Percentiles rank a stretch among this genome's conserved stretches.
These are phyloP conservation scores for Pipa parva DNA, from an alignment of 2,113 vertebrate species.

Conservation along the genomic window DNA sequence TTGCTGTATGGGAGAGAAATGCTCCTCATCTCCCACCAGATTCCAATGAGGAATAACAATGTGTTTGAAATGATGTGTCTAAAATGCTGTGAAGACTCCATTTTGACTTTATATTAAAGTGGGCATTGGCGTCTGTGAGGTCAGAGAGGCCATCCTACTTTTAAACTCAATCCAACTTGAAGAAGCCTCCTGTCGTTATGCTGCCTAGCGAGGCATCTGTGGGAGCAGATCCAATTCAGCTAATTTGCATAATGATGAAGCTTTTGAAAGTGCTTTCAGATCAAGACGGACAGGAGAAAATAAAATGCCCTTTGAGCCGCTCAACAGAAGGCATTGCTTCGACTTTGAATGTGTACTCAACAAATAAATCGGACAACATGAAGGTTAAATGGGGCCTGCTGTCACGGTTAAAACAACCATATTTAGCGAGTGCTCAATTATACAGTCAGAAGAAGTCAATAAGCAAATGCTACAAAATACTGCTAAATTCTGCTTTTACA, in stretches of 20 bases:
- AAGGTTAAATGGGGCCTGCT: background rate
- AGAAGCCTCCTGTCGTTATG: constrained; percentile 46
- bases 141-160: constrained; percentile 40
- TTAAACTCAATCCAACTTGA: constrained; percentile 39
- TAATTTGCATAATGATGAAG: constrained; percentile 53
- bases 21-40: constrained; percentile 25
- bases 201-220: constrained; percentile 37
- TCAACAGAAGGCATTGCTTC: constrained; percentile 27
- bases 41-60: constrained; percentile 17
- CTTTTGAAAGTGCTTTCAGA: constrained; percentile 42
- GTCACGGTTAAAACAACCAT: background rate
- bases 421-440: background rate
- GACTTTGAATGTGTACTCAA: constrained; percentile 15
- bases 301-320: constrained; percentile 48
- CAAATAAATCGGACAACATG: background rate
- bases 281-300: constrained; percentile 51
- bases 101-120: constrained; percentile 38
- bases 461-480: too few relatives aligned
- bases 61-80: background rate
- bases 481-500: too few relatives aligned
- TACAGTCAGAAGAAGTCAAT: too few relatives aligned
- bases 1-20: constrained; percentile 45
- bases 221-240: constrained; percentile 45
- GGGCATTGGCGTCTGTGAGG: constrained; percentile 33
- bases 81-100: constrained; percentile 17